Percentiles rank a stretch among this genome's conserved stretches.
phyloP scores from a whole-genome alignment of 2,888 invertebrate species.

The Luperina nickerlii region DNA sequence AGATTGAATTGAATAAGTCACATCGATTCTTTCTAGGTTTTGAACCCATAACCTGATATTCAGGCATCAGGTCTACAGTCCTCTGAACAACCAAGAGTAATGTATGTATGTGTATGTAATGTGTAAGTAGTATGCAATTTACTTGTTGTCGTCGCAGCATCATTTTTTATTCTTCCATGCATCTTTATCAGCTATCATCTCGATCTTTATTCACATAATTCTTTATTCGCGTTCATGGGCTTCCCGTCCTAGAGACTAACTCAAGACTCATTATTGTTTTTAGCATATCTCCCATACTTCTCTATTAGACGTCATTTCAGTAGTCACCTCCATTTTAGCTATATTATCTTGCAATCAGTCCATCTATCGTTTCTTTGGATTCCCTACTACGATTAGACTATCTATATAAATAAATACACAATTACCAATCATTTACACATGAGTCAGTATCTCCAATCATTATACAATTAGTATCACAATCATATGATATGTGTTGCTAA shows the following conservation, averaged over 20 bases:
- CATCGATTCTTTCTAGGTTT: not conserved
- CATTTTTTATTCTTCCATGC: not conserved
- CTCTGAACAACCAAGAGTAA: not conserved
- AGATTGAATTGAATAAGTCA: not conserved
- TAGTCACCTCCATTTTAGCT: not conserved
- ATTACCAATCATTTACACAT: slow-evolving; percentile 31
- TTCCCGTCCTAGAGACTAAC: not conserved
- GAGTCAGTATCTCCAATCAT: slow-evolving; percentile 32
- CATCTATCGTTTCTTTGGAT: not conserved
- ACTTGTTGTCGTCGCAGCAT: not conserved
- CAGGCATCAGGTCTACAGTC: not conserved
- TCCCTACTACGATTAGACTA: not conserved
- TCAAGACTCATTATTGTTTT: not conserved
- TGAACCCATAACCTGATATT: not conserved
- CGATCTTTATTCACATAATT: not conserved
- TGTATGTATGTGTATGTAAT: no score
- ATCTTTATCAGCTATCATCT: no score
- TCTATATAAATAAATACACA: not conserved
- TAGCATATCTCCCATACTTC: not conserved
- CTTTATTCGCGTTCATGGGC: not conserved
- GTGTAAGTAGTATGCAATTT: not conserved
- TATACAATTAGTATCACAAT: slow-evolving; percentile 49
- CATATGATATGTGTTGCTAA: slow-evolving; percentile 47
- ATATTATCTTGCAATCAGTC: not conserved
- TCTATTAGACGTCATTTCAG: not conserved